Conservation (phyloP, 2,113 vertebrate genomes). For the Mastomys coucha region DNA sequence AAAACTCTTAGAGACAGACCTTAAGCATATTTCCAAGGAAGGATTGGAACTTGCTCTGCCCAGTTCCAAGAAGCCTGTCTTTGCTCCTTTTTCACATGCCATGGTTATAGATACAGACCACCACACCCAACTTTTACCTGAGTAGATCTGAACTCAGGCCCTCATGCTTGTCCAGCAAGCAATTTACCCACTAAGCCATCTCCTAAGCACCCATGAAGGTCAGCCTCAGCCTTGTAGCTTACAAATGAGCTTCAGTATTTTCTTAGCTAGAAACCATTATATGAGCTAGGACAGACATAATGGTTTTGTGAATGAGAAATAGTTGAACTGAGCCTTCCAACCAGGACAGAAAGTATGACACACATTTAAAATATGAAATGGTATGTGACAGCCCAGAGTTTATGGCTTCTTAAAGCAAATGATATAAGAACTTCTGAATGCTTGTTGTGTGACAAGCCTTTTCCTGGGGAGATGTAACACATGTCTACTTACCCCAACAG, state of each 20-base stretch:
- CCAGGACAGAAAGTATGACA: neutral
- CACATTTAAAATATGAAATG: neutral
- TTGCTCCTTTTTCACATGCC: too few species aligned
- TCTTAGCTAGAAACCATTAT: neutral
- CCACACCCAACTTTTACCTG: neutral
- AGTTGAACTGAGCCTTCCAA: neutral
- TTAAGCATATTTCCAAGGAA: neutral
- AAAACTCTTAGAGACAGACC: neutral
- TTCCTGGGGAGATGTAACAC: neutral
- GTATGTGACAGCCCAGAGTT: neutral
- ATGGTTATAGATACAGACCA: neutral
- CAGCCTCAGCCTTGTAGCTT: neutral
- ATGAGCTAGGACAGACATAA: neutral
- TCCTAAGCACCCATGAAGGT: neutral
- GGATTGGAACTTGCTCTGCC: neutral
- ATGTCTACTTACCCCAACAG: neutral
- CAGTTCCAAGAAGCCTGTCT: neutral
- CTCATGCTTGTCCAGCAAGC: neutral
- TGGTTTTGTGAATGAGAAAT: neutral
- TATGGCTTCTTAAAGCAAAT: slow-evolving; percentile 21
- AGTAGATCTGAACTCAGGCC: neutral
- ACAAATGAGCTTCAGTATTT: neutral
- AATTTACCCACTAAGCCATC: neutral
- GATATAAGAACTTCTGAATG: neutral
- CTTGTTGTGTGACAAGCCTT: neutral